These are phyloP conservation scores for Gadus macrocephalus DNA, from an alignment of 2,113 vertebrate species.

Conservation along the genomic window DNA sequence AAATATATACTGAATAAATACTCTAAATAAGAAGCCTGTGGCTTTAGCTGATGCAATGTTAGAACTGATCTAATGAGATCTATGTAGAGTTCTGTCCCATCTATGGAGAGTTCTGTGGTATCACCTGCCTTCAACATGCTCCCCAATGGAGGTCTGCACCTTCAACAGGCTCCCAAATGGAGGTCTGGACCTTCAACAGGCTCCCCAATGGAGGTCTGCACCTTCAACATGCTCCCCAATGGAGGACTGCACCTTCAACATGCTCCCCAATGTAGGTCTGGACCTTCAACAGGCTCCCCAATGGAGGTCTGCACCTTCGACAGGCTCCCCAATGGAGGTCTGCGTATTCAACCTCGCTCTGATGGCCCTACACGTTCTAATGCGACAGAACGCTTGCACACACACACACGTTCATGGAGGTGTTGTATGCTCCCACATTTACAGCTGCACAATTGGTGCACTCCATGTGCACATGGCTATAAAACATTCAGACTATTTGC, in stretches of 20 bases:
- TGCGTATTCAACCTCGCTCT: too few species aligned
- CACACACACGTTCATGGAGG: too few species aligned
- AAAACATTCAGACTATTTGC: too few species aligned
- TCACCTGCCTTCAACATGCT: slow-evolving; percentile 46
- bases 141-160: slow-evolving; percentile 50
- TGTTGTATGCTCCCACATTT: too few species aligned
- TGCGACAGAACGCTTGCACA: too few species aligned
- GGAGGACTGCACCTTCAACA: slow-evolving; percentile 24
- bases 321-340: slow-evolving; percentile 11
- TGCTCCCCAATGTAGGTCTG: slow-evolving; percentile 45
- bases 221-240: too few species aligned
- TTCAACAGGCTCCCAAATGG: too few species aligned
- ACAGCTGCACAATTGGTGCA: too few species aligned
- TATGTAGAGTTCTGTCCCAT: slow-evolving; percentile 64
- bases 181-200: slow-evolving; percentile 23
- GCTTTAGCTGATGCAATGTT: slow-evolving; percentile 50
- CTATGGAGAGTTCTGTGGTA: slow-evolving; percentile 61
- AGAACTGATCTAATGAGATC: slow-evolving; percentile 66
- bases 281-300: slow-evolving; percentile 4
- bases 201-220: slow-evolving; percentile 50
- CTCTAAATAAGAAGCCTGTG: background rate
- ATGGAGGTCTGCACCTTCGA: slow-evolving; percentile 11
- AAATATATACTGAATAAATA: too few species aligned
- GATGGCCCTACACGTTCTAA: too few species aligned
- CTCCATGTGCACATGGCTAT: too few species aligned